Base-by-base conservation (phyloP, 1,140 invertebrate genomes). In the Drosophila carrolli region DNA sequence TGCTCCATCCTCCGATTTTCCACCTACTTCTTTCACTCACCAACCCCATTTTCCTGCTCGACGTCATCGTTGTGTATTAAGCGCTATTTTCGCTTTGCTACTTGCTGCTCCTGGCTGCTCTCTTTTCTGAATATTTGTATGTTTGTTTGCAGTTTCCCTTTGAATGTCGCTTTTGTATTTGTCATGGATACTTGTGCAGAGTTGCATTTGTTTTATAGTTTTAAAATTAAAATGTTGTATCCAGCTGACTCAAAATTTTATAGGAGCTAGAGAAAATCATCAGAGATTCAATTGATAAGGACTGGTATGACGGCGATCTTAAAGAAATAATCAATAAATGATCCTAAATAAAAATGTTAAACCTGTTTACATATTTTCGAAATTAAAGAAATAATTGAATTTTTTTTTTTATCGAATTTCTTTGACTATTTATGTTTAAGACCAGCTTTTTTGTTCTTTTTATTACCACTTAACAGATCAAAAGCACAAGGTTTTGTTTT, bases 41-140 rank as follows among this genome's bases (percentile, higher is more conserved):
- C n/a, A n/a, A 44, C 11, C 57, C n/a, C 10, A 65, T 65, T 65
- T 61, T 75, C 32, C 71, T 29, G 38, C 59, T 56, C 50, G 66
- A 79, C 70, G 66, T 86, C 78, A 60, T 63, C 71, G 72, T 75
- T 81, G 47, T 71, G 70, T 65, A 80, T 77, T 83, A 56, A 67
- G 63, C 59, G 78, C 63, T 67, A 65, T 76, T 75, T 50, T 70
- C 70, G 51, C 65, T 75, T 59, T 47, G 46, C 66, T 57, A 44
- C 37, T 41, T 63, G 50, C 66, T 57, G 29, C 47, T 48, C 13
- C 47, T 51, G 57, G 35, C 51, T 53, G 50, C 38, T 59, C 32
- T 37, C 19, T 51, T 56, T 41, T 50, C 16, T 50, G 37, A 35
- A 37, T 37, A 50, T 67, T 11, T 14, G 13, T 43, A 7, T 62